Evolutionary conservation across 2,113 vertebrate species (phyloP).

Genomic region (Xenus cinereus): DNA sequence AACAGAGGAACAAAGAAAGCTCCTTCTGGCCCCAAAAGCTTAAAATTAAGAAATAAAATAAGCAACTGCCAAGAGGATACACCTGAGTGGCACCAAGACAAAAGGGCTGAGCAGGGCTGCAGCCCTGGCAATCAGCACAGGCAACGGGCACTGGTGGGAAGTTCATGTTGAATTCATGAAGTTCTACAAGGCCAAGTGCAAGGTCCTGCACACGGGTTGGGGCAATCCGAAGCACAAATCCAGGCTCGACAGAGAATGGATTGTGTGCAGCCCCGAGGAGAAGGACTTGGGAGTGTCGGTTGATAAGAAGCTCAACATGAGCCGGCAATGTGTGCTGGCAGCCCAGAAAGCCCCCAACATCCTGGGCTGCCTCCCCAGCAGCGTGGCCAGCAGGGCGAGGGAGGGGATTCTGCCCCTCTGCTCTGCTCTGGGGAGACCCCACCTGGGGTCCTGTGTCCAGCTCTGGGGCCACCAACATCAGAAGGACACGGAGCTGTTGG

Average conservation of each 20-base stretch:
- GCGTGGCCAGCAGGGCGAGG: neutral
- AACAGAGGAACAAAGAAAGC: neutral
- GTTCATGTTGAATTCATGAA: neutral
- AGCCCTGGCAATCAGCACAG: neutral
- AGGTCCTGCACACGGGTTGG: neutral
- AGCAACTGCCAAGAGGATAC: neutral
- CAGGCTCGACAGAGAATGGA: neutral
- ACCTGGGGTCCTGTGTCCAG: neutral
- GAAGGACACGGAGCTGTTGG: neutral
- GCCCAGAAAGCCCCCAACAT: neutral
- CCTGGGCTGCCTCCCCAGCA: neutral
- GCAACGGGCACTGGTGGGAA: neutral
- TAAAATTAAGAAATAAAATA: neutral
- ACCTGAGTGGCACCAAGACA: neutral
- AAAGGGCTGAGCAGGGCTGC: neutral
- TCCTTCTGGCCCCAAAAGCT: neutral
- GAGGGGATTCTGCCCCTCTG: neutral
- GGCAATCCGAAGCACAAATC: neutral
- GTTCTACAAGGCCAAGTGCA: neutral
- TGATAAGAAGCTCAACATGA: neutral
- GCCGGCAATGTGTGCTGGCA: neutral
- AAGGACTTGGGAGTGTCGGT: neutral
- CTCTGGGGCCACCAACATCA: neutral
- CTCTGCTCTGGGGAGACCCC: neutral
- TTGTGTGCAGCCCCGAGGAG: neutral